Evolutionary conservation across 1,140 invertebrate species (phyloP), one percentile per base, ranked within the genome.

Genomic region (Drosophila pruinosa): DNA sequence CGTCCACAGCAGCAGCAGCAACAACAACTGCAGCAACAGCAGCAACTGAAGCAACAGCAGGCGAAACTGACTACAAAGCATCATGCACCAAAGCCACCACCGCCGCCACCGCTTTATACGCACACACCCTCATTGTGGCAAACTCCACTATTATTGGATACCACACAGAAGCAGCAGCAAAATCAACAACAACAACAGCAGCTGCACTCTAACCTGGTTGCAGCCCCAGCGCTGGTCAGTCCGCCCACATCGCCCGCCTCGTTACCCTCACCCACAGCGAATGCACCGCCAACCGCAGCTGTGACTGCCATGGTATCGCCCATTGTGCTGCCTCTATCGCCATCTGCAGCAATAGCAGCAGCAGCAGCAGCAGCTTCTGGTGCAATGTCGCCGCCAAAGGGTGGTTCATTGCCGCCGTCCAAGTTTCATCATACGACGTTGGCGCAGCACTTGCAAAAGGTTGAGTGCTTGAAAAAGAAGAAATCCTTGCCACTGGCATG

Each of bases 371-470:
- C 36, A n/a, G 56, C 68, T 8, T 21, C 38, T 17, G 69, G 17
- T 39, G 31, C 79, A 12, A 50, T 69, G 43, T 68, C 59, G 19
- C 71, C 85, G 48, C 73, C 79, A 19, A 89, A 89, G 48, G 77
- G 68, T 31, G 82, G 75, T 1, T 57, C 86, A 15, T 54, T 91
- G 68, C 88, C 90, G 43, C 89, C 89, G 15, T 91, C 89, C 14
- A 91, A 91, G 48, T 91, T 91, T 56, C 89, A 91, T 73, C 82
- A 91, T 31, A 90, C 76, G 17, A 91, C 89, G 6, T 39, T 91
- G 71, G 89, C 89, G 34, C 89, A 91, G 36, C 89, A 91, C 48
- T 53, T 90, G 56, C 88, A 90, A 36, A 91, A 90, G 59, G 80
- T 91, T 3, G 83, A 89, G 54, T 91, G 89, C 41, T 61, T 90